phyloP scores from a whole-genome alignment of 2,797 vertebrate genomes.

The Sternarchorhynchus goeldii region DNA sequence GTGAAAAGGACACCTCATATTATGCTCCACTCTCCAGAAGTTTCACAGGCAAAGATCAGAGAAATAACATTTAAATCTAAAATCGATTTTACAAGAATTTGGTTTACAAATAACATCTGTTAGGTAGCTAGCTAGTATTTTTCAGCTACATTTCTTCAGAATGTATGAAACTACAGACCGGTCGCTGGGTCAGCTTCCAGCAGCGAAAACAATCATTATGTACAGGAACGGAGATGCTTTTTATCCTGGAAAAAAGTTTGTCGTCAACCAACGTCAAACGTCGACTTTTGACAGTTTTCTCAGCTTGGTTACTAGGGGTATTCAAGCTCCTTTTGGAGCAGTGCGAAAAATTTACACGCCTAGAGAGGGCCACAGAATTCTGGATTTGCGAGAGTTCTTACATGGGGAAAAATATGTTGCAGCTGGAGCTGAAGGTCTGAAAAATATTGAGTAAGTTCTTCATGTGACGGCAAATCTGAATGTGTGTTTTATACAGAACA shows the following conservation, averaged over 20 bases:
- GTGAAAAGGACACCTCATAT: too few species aligned
- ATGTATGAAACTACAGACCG: slow-evolving; percentile 7
- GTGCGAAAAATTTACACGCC: slow-evolving; percentile 75
- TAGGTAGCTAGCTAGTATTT: too few species aligned
- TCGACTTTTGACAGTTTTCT: slow-evolving; percentile 75
- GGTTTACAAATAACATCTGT: too few species aligned
- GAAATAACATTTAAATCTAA: not conserved
- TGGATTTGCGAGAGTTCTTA: slow-evolving; percentile 65
- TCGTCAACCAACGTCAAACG: slow-evolving; percentile 68
- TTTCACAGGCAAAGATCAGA: not conserved
- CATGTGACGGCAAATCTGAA: not conserved
- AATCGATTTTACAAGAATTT: not conserved
- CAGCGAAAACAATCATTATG: slow-evolving; percentile 70
- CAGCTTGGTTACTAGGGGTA: slow-evolving; percentile 64
- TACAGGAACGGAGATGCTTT: slow-evolving; percentile 78
- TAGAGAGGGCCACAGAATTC: slow-evolving; percentile 65
- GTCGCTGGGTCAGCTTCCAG: slow-evolving; percentile 45
- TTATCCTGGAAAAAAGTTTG: slow-evolving; percentile 71
- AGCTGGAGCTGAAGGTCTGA: slow-evolving; percentile 76
- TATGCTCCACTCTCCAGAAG: too few species aligned
- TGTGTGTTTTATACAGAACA: too few species aligned
- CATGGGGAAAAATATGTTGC: slow-evolving; percentile 74
- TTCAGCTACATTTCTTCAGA: slow-evolving; percentile 32
- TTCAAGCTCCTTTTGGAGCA: slow-evolving; percentile 72
- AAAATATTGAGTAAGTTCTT: slow-evolving; percentile 75